Evolutionary conservation across 2,888 invertebrate genomes (phyloP).

Genomic region (Torymus aiolomorphi): DNA sequence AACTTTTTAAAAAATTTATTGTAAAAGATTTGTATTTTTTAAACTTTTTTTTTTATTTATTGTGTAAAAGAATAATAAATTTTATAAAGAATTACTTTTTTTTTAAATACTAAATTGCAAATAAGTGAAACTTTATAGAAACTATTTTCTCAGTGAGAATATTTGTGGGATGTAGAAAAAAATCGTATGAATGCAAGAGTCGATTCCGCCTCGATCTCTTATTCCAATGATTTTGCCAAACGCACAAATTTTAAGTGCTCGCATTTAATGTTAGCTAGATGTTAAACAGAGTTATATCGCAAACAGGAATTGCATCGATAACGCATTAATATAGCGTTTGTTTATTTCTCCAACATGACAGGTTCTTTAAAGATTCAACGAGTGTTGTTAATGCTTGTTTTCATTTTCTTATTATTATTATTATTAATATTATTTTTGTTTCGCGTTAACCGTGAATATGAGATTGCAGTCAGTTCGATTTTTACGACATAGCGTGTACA

Average conservation of each 20-base stretch:
- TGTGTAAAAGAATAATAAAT: too few species aligned
- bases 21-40: too few species aligned
- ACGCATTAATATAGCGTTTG: slow-evolving; percentile 4
- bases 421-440: slow-evolving; percentile 35
- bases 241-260: slow-evolving; percentile 51
- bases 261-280: slow-evolving; percentile 49
- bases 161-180: slow-evolving; percentile 6
- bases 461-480: slow-evolving; percentile 54
- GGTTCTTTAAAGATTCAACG: slow-evolving; percentile 17
- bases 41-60: too few species aligned
- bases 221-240: slow-evolving; percentile 42
- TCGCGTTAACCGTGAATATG: slow-evolving; percentile 34
- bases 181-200: slow-evolving; percentile 8
- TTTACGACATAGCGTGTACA: slow-evolving; percentile 50
- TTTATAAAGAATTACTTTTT: too few species aligned
- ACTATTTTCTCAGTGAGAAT: too few species aligned
- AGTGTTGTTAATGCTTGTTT: slow-evolving; percentile 33
- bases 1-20: too few species aligned
- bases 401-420: slow-evolving; percentile 29
- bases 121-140: too few species aligned
- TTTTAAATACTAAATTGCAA: too few species aligned
- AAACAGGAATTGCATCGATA: slow-evolving; percentile 41
- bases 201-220: slow-evolving; percentile 46
- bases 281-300: slow-evolving; percentile 19
- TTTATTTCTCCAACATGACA: slow-evolving; percentile 15